phyloP scores from a whole-genome alignment of 2,113 vertebrate species.

The Upupa epops region DNA sequence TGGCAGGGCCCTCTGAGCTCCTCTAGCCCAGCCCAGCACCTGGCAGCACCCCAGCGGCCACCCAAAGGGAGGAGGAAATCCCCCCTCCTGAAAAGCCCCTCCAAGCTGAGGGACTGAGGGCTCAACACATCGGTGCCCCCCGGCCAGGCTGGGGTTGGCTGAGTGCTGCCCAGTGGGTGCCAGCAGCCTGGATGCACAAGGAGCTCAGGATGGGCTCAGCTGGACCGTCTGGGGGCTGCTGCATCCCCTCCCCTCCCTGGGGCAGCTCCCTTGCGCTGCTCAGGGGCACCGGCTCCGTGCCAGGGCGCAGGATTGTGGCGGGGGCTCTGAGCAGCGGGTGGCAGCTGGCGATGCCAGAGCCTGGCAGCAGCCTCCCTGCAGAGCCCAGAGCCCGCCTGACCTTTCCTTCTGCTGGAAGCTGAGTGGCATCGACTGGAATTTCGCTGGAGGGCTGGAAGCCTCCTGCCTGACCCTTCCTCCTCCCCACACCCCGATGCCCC shows the following conservation, averaged over 20 bases:
- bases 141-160: too few relatives aligned
- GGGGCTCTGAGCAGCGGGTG: background rate
- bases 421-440: background rate
- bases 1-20: too few relatives aligned
- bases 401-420: background rate
- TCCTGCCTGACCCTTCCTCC: background rate
- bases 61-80: background rate
- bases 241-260: accelerated
- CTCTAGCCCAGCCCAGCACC: too few relatives aligned
- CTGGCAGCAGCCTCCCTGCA: background rate
- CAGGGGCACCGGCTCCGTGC: background rate
- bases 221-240: background rate
- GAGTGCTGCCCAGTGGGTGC: too few relatives aligned
- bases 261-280: accelerated
- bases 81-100: too few relatives aligned
- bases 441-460: background rate
- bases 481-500: background rate
- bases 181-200: background rate
- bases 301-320: background rate
- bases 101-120: too few relatives aligned
- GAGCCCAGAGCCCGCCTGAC: background rate
- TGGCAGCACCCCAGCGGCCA: too few relatives aligned
- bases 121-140: too few relatives aligned
- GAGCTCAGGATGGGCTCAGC: background rate
- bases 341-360: background rate